phyloP scores from a whole-genome alignment of 2,797 vertebrate genomes.

The Crypturellus tataupa region DNA sequence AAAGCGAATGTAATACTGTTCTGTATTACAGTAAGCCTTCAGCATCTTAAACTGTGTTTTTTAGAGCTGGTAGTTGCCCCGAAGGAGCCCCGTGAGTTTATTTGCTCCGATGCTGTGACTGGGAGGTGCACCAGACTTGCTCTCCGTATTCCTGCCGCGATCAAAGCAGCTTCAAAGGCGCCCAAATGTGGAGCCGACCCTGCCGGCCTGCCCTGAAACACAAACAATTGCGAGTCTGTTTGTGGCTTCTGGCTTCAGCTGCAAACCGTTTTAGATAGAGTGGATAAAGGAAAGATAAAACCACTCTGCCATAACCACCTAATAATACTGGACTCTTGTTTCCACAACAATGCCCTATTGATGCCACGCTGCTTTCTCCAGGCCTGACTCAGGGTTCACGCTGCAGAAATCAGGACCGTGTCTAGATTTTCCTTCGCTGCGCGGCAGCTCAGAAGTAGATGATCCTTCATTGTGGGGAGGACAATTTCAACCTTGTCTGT shows the following conservation, averaged over 20 bases:
- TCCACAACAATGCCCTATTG: constrained; percentile 6
- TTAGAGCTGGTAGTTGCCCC: constrained; percentile 14
- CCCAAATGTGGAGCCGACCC: constrained; percentile 15
- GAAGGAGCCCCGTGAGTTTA: constrained; percentile 5
- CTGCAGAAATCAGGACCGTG: neutral
- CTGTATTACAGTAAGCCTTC: constrained; percentile 12
- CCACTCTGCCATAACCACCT: constrained; percentile 16
- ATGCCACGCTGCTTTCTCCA: neutral
- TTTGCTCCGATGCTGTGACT: constrained; percentile 5
- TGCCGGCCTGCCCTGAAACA: constrained; percentile 14
- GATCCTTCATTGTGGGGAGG: neutral
- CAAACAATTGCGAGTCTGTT: constrained; percentile 50
- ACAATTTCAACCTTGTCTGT: constrained; percentile 51
- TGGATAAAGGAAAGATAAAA: constrained; percentile 41
- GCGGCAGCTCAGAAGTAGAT: constrained; percentile 9
- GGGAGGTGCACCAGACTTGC: neutral
- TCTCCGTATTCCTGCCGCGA: neutral
- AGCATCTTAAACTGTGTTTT: neutral
- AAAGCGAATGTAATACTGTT: constrained; percentile 12
- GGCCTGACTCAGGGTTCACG: constrained; percentile 46
- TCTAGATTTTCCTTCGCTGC: neutral
- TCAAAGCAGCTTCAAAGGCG: constrained; percentile 58
- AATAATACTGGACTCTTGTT: constrained; percentile 42
- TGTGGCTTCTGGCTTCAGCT: constrained; percentile 55
- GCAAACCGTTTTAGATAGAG: constrained; percentile 27